phyloP scores from a whole-genome alignment of 2,888 invertebrate species.

The Dynastes tityus region DNA sequence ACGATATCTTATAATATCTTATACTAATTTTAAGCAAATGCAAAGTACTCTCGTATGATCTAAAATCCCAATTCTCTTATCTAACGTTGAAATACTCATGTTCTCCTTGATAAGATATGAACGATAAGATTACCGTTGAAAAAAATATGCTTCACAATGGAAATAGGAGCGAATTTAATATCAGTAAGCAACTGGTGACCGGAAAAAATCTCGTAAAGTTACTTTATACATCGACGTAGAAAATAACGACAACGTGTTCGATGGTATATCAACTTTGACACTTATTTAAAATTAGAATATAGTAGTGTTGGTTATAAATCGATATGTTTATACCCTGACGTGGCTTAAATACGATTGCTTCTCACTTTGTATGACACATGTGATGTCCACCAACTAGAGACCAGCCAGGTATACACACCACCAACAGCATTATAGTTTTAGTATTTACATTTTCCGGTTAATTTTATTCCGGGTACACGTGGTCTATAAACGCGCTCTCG shows the following conservation, averaged over 20 bases:
- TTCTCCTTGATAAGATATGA: constrained; percentile 31
- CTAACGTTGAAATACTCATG: constrained; percentile 11
- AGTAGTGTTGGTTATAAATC: constrained; percentile 37
- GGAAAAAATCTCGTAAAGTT: constrained; percentile 24
- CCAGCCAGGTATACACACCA: constrained; percentile 1
- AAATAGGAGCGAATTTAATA: constrained; percentile 16
- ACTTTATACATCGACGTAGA: neutral
- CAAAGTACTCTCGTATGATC: neutral
- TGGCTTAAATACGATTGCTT: constrained; percentile 45
- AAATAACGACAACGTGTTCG: constrained; percentile 10
- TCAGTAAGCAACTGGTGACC: constrained; percentile 17
- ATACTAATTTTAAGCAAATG: constrained; percentile 8
- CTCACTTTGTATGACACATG: constrained; percentile 42
- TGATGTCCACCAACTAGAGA: constrained; percentile 33
- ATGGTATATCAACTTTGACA: constrained; percentile 37
- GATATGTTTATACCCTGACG: constrained; percentile 44
- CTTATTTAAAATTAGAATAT: constrained; percentile 45
- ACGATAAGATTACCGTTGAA: constrained; percentile 37
- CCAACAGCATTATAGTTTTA: constrained; percentile 15
- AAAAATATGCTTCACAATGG: neutral
- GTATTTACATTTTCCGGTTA: constrained; percentile 30
- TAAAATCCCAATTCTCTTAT: constrained; percentile 22
- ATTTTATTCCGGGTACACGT: constrained; percentile 37
- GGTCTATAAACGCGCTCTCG: neutral
- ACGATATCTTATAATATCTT: no score